Evolutionary conservation across 1,140 invertebrate genomes (phyloP).

Genomic region (Leptinotarsa defecta): DNA sequence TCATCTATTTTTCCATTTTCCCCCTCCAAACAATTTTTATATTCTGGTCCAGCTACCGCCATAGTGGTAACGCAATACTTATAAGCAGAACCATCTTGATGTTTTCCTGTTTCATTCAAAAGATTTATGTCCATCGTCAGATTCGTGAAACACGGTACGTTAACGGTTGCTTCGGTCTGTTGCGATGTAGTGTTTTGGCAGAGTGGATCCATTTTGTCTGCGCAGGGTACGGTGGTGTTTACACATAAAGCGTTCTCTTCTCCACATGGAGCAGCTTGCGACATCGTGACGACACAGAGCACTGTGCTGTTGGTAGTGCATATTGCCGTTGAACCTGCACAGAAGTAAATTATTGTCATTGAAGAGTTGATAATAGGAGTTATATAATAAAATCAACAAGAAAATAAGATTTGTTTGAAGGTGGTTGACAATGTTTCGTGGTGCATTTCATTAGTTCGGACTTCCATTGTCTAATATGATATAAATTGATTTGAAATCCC

Average conservation of each 20-base stretch:
- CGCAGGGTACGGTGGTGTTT: constrained; percentile 42
- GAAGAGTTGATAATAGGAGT: no score
- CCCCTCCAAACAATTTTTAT: constrained; percentile 26
- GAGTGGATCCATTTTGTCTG: constrained; percentile 38
- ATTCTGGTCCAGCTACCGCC: constrained; percentile 43
- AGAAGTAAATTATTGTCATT: not conserved
- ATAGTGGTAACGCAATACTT: constrained; percentile 45
- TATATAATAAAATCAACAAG: no score
- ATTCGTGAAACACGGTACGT: constrained; percentile 43
- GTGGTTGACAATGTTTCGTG: no score
- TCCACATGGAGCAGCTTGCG: constrained; percentile 34
- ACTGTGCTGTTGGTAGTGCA: constrained; percentile 44
- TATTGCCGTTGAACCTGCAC: constrained; percentile 25
- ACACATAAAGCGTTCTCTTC: constrained; percentile 42
- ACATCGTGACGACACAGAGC: constrained; percentile 39
- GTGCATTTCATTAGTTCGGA: no score
- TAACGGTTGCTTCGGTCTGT: constrained; percentile 35
- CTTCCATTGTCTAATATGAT: no score
- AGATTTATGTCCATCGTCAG: constrained; percentile 40
- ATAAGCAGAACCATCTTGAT: constrained; percentile 37
- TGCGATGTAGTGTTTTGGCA: constrained; percentile 42
- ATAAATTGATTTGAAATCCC: no score
- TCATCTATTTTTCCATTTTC: constrained; percentile 25
- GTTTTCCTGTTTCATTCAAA: constrained; percentile 31
- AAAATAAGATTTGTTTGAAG: no score